A percentile compares a stretch with the other conserved stretches of the same genome.
These are phyloP conservation scores for Mus pahari DNA, from an alignment of 2,113 vertebrate species.

Conservation along the genomic window DNA sequence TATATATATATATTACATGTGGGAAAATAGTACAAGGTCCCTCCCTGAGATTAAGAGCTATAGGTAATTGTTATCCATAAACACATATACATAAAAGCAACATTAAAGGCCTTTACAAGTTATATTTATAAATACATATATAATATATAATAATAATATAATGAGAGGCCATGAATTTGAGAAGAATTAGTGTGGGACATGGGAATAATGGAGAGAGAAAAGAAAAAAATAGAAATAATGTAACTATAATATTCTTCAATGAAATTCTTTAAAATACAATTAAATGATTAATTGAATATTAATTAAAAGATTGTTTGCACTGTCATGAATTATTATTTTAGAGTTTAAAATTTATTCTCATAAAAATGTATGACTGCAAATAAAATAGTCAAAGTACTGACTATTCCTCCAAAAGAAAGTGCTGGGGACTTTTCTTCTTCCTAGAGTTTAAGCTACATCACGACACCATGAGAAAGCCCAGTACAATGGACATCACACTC, in stretches of 20 bases:
- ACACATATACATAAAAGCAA: background rate
- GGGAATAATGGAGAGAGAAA: background rate
- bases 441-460: background rate
- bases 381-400: background rate
- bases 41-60: too few relatives aligned
- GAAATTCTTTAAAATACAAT: background rate
- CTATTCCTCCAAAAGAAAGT: background rate
- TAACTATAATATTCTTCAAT: background rate
- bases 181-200: background rate
- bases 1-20: background rate
- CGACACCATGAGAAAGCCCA: background rate
- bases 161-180: background rate
- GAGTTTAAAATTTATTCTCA: background rate
- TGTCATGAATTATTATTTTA: constrained; percentile 1
- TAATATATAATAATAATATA: background rate
- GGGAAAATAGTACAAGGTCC: too few relatives aligned
- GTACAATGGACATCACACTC: background rate
- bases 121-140: background rate
- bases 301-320: background rate
- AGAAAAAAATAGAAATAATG: background rate
- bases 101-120: background rate
- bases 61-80: background rate
- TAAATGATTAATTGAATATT: background rate
- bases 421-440: background rate
- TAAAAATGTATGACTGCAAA: background rate